Percentiles rank a stretch among this genome's conserved stretches.
Evolutionary conservation across 64 coral and sea anemone genomes (phyloP).

Genomic region (Porites australiensis): DNA sequence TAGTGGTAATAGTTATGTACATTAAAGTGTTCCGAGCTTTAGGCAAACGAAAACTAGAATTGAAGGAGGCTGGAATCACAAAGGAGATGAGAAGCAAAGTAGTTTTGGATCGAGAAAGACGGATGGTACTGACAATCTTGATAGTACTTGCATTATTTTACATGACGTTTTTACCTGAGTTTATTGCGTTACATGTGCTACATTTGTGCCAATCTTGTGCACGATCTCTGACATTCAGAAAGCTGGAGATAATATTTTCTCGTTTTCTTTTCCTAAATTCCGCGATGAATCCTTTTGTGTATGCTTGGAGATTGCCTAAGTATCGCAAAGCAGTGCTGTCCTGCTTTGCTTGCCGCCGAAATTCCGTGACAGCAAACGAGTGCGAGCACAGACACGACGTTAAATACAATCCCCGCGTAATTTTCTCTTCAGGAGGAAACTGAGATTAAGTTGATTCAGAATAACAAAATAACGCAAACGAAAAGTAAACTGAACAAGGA

Average conservation of each 20-base stretch:
- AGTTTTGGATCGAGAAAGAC: neutral
- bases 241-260: slow-evolving; percentile 24
- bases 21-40: slow-evolving; percentile 32
- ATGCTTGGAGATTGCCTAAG: slow-evolving; percentile 37
- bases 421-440: too few species aligned
- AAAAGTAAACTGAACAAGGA: too few species aligned
- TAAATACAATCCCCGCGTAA: too few species aligned
- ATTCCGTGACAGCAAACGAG: too few species aligned
- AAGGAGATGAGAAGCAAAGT: neutral
- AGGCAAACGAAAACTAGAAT: neutral
- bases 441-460: too few species aligned
- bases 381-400: too few species aligned
- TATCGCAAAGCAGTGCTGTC: neutral
- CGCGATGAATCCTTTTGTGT: slow-evolving; percentile 31
- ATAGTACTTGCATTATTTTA: slow-evolving; percentile 34
- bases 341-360: neutral
- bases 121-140: slow-evolving; percentile 41
- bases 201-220: neutral
- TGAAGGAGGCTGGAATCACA: slow-evolving; percentile 15
- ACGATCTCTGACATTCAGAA: neutral
- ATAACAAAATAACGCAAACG: too few species aligned
- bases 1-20: slow-evolving; percentile 21
- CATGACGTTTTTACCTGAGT: slow-evolving; percentile 30
- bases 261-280: slow-evolving; percentile 39
- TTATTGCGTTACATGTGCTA: slow-evolving; percentile 27